Base-by-base conservation (phyloP, 1,140 invertebrate species). In the Drosophila pectinifera region DNA sequence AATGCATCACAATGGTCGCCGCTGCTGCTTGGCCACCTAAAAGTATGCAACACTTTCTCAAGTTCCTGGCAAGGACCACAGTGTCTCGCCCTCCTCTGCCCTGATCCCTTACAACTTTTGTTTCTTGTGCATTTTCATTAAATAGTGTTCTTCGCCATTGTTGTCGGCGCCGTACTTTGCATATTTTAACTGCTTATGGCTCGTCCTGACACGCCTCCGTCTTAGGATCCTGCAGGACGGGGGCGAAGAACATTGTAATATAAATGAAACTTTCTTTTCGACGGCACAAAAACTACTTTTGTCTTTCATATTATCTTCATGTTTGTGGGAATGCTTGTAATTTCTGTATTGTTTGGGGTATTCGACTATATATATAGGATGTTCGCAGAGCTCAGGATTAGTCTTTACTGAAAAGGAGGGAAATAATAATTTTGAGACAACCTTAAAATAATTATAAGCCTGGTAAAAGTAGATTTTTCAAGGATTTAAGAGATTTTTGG, bases 11-110 rank as follows among this genome's bases (percentile, higher is more conserved):
- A 76, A 74, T 65, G 58, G 72, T 39, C 57, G 53, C 34, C 34
- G 26, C n/a, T 64, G 48, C 31, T 49, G 59, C 56, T 38, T 43
- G 77, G 63, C 68, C 73, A 76, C 73, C 58, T 58, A 72, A 73
- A 83, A 86, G 62, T 86, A 85, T 86, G 83, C 83, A 86, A 86
- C 83, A 88, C 83, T 88, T 88, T 79, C 72, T 77, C 73, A 77
- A 77, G 48, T 76, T 59, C 34, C 48, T 43, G 24, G 38, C 59
- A 54, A 39, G 26, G 48, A 34, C 38, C 26, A 26, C 49, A 53
- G 49, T 53, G 49, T 22, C 34, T 20, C 39, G 16, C 2, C 13
- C 6, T 53, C 42, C 36, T 38, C 42, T 43, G 46, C 43, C 56
- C 24, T 69, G 51, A 53, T 59, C 49, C 58, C 42, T 79, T 72